These are phyloP conservation scores for Ophion ellenae DNA, from an alignment of 2,888 invertebrate species.

Conservation along the genomic window DNA sequence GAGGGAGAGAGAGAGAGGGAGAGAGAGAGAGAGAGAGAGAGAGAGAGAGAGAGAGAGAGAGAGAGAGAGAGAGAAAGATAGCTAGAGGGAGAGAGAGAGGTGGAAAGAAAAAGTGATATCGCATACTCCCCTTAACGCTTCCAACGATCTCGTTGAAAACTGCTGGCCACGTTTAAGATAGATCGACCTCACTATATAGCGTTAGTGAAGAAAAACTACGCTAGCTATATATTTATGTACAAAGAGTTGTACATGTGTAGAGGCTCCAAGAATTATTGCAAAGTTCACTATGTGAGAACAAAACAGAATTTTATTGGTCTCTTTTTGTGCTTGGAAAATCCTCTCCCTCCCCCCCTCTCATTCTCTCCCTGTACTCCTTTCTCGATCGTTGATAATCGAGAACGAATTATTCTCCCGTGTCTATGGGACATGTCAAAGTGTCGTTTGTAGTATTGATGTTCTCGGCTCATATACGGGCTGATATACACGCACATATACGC, in stretches of 20 bases:
- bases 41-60: neutral
- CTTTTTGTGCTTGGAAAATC: neutral
- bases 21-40: neutral
- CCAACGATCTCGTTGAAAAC: constrained; percentile 17
- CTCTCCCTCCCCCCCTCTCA: neutral
- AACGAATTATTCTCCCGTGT: constrained; percentile 45
- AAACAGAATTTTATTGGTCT: constrained; percentile 4
- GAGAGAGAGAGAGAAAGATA: neutral
- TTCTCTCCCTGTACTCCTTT: neutral
- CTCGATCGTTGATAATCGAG: constrained; percentile 45
- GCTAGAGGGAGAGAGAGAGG: neutral
- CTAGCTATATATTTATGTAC: constrained; percentile 4
- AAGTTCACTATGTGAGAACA: constrained; percentile 27
- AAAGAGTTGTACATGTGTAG: neutral
- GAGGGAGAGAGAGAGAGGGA: neutral
- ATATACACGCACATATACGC: neutral
- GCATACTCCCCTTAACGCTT: neutral
- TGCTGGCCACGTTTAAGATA: neutral
- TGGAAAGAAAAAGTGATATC: constrained; percentile 1
- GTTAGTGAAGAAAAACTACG: neutral
- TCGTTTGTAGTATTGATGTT: constrained; percentile 39
- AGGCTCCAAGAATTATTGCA: constrained; percentile 36
- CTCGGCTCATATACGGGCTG: constrained; percentile 6
- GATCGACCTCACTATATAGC: neutral
- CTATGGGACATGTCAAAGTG: constrained; percentile 24